Evolutionary conservation across 1,140 invertebrate species (phyloP), one percentile per base, ranked within the genome.

Genomic region (Temnothorax curvispinosus): DNA sequence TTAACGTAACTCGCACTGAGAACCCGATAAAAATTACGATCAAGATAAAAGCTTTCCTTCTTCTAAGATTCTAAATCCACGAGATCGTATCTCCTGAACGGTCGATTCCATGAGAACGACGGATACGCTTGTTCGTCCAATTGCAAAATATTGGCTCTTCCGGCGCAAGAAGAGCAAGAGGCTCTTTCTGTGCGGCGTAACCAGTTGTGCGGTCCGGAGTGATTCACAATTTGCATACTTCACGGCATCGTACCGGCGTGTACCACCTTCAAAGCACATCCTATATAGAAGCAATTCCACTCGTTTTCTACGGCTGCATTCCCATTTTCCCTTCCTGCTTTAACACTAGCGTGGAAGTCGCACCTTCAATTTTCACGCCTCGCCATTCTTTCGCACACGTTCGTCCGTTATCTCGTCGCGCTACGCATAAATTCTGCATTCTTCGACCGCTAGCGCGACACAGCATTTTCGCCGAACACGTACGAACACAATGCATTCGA

Each of bases 221-320:
- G 50, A 71, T 81, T 72, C 21, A 47, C 78, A 82, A 82, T 82
- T 82, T 82, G 67, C 78, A 58, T 82, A 72, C 50, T 72, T 82
- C 0, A 21, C 74, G 38, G 21, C 27, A 13, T 6, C 27, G 58
- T 62, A 77, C 47, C 52, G 47, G 27, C 32, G 21, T 41, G 77
- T 62, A 77, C 75, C 44, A 52, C 32, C 9, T 18, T 78, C 44
- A 9, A n/a, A 64, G 58, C 58, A 27, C 21, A n/a, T 15, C 21
- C 9, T 47, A 56, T 44, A 38, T 60, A 41, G 7, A 81, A 15
- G 35, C 38, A 82, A 72, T 82, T 72, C 27, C 27, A 13, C 18
- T 56, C 78, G 52, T 58, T 18, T 54, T 44, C 47, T 5, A 15
- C 13, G 27, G 41, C 2, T 9, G 41, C 41, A 27, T 15, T 41